A percentile compares a stretch with the other conserved stretches of the same genome.
Conservation (phyloP, 2,797 vertebrate species). For the Acrossocheilus wenchowensis region DNA sequence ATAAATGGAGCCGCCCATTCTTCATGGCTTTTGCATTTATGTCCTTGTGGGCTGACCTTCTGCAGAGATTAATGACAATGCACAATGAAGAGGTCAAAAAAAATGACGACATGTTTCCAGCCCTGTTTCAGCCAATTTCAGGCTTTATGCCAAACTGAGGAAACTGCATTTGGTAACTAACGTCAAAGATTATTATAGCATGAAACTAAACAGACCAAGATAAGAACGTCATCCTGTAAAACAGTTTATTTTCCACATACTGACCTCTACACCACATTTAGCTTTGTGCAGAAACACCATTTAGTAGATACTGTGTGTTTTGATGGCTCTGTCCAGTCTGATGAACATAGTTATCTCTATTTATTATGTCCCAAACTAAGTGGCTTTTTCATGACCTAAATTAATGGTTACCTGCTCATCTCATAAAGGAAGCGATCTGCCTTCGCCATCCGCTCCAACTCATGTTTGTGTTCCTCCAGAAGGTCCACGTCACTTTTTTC, state of each 20-base stretch:
- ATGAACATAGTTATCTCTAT: neutral
- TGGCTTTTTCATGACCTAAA: neutral
- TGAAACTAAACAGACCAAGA: slow-evolving; percentile 28
- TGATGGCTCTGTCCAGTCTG: neutral
- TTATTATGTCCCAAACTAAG: neutral
- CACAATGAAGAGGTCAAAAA: neutral
- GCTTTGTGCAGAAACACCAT: neutral
- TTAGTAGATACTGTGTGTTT: neutral
- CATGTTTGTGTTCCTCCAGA: slow-evolving; percentile 92
- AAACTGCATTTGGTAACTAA: slow-evolving; percentile 4
- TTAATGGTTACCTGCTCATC: slow-evolving; percentile 89
- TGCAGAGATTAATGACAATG: neutral
- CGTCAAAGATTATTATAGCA: slow-evolving; percentile 17
- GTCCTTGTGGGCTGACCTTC: slow-evolving; percentile 9
- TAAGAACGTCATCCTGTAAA: neutral
- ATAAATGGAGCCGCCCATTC: neutral
- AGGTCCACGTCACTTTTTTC: slow-evolving; percentile 93
- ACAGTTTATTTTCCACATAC: slow-evolving; percentile 22
- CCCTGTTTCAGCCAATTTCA: neutral
- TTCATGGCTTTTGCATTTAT: neutral
- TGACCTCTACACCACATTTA: neutral
- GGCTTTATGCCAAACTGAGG: neutral
- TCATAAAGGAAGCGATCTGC: slow-evolving; percentile 94
- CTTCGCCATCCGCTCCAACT: slow-evolving; percentile 93
- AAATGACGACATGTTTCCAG: slow-evolving; percentile 20